Conservation (phyloP, 2,113 vertebrate species). For the Megaleporinus macrocephalus region DNA sequence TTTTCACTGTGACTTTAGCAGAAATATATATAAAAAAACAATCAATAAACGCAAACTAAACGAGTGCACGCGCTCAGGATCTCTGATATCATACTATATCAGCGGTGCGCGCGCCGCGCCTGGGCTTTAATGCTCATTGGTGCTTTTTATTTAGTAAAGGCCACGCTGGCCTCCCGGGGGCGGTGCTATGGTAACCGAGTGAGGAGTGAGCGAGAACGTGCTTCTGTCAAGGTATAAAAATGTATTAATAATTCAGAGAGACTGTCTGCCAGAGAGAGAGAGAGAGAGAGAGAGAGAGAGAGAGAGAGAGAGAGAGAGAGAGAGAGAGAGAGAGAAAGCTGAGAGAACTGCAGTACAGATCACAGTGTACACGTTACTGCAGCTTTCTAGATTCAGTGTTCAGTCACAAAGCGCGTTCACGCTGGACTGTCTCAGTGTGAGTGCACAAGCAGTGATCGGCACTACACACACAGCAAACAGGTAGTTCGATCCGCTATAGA, state of each 20-base stretch:
- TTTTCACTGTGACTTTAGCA: background rate
- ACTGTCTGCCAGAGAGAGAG: too few relatives aligned
- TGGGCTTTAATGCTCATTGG: constrained; percentile 23
- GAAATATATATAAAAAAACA: too few relatives aligned
- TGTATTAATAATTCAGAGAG: constrained; percentile 74
- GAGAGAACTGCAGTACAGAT: too few relatives aligned
- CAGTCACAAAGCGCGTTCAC: too few relatives aligned
- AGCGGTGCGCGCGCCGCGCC: background rate
- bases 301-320: background rate
- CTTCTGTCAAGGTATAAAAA: constrained; percentile 57
- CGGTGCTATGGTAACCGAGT: constrained; percentile 83
- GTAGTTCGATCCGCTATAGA: constrained; percentile 4
- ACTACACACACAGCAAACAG: constrained; percentile 34
- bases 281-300: background rate
- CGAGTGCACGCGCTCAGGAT: background rate
- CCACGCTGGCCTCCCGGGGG: constrained; percentile 67
- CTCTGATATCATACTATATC: constrained; percentile 5
- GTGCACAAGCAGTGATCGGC: background rate
- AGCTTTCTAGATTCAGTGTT: background rate
- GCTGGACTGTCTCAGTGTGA: too few relatives aligned
- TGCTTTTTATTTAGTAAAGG: constrained; percentile 48
- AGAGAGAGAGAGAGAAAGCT: background rate
- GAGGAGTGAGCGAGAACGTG: constrained; percentile 50
- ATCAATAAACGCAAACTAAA: background rate
- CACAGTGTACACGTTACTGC: too few relatives aligned